Evolutionary conservation across 2,113 vertebrate genomes (phyloP).

Genomic region (Seriola aureovittata): DNA sequence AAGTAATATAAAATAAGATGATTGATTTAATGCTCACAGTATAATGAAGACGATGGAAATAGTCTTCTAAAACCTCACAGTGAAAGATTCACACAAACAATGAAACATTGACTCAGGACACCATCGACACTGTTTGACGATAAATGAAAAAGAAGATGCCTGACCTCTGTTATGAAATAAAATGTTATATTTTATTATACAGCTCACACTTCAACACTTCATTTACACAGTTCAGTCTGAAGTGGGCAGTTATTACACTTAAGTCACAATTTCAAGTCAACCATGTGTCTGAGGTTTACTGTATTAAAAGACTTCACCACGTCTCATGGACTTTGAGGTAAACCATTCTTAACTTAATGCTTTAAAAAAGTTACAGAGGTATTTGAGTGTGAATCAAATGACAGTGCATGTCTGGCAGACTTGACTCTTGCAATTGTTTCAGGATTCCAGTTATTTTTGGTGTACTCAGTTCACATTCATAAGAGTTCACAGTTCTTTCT

Average conservation of each 20-base stretch:
- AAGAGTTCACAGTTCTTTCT: conserved; percentile 14
- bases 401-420: neutral
- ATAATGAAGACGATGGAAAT: neutral
- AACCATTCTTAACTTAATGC: neutral
- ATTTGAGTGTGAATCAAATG: neutral
- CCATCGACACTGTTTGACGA: neutral
- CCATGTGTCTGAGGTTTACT: neutral
- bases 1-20: neutral
- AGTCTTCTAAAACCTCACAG: neutral
- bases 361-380: neutral
- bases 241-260: neutral
- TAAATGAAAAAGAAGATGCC: neutral
- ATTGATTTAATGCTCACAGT: neutral
- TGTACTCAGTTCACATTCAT: neutral
- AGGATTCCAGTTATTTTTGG: neutral
- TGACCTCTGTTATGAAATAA: neutral
- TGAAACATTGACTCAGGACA: neutral
- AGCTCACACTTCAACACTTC: neutral
- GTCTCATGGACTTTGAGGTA: neutral
- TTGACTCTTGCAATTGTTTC: neutral
- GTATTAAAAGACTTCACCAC: neutral
- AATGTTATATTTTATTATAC: conserved; percentile 38
- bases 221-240: neutral
- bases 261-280: conserved; percentile 26
- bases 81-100: neutral